A percentile compares a stretch with the other conserved stretches of the same genome.
Evolutionary conservation across 2,797 vertebrate species (phyloP).

Genomic region (Trachurus trachurus): DNA sequence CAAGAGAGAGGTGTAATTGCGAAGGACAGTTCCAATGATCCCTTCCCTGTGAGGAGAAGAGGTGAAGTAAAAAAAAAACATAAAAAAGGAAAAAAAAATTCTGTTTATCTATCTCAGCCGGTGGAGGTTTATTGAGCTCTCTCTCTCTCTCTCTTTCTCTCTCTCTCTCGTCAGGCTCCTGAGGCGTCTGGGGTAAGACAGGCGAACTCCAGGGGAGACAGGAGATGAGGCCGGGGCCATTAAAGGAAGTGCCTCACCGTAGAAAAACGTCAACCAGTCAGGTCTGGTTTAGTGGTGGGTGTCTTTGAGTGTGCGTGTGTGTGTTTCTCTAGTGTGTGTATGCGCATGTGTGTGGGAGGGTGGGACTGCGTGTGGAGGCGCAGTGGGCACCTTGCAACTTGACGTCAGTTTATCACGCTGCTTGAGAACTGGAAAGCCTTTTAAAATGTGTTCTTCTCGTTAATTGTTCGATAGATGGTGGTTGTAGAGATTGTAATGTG

Average conservation of each 20-base stretch:
- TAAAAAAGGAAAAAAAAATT: conserved; percentile 40
- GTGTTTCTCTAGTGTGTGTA: conserved; percentile 9
- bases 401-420: conserved; percentile 41
- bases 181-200: conserved; percentile 71
- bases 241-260: conserved; percentile 76
- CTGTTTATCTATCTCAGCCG: conserved; percentile 68
- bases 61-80: conserved; percentile 39
- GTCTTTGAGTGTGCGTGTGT: conserved; percentile 51
- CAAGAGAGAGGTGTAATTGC: conserved; percentile 67
- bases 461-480: conserved; percentile 9
- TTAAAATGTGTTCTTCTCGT: background rate
- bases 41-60: conserved; percentile 43
- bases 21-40: conserved; percentile 57
- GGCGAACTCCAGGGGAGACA: conserved; percentile 72
- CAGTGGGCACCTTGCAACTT: conserved; percentile 53
- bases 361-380: conserved; percentile 11
- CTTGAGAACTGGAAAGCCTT: conserved; percentile 15
- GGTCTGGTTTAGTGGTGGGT: conserved; percentile 73
- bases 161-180: conserved; percentile 63
- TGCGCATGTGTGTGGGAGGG: conserved; percentile 13
- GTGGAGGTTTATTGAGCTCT: conserved; percentile 58
- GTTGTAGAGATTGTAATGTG: background rate
- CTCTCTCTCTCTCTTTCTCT: conserved; percentile 6
- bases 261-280: conserved; percentile 74
- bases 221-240: conserved; percentile 76